Evolutionary conservation across 2,888 invertebrate species (phyloP), one percentile per base, ranked within the genome.

Genomic region (Phrixothrix hirtus): DNA sequence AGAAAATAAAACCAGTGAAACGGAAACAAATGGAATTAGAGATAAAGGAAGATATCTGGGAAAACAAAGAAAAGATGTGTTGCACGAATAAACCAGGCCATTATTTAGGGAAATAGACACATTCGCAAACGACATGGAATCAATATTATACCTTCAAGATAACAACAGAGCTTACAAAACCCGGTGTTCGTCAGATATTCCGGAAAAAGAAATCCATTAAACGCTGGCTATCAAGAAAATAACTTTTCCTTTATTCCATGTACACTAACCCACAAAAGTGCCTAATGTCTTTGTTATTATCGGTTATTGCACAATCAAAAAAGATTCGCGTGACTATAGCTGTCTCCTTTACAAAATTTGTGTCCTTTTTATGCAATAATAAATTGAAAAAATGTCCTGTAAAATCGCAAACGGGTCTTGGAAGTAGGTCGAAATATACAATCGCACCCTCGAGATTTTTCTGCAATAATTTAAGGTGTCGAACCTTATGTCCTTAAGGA

Each of bases 61-160:
- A 61, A 58, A 58, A 58, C 61, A 58, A 60, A 54, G 57, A 60
- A 65, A 64, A 63, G 61, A 63, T 65, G 59, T 63, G 63, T 57
- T 51, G 64, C 62, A 55, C 58, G 62, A 55, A 55, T 64, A 66
- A 66, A 66, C 65, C 63, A 64, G 53, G 59, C 64, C 64, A 66
- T 68, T 60, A 66, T 66, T 67, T 66, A 64, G 59, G 66, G 60
- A 67, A 68, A 66, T 65, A 66, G 66, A 66, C 64, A 63, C 65
- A 61, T 65, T 59, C 44, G 51, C 51, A 55, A 52, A 53, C 49
- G 58, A 55, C 55, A 55, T 48, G 51, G 53, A 58, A 58, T 57
- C 57, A 48, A 59, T 59, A 59, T 55, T 57, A 52, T 41, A 49
- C 43, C 43, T 54, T 53, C 17, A 44, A 48, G 44, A 44, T 48